A percentile compares a stretch with the other conserved stretches of the same genome.
Evolutionary conservation across 2,888 invertebrate genomes (phyloP).

Genomic region (Cheilosia pagana): DNA sequence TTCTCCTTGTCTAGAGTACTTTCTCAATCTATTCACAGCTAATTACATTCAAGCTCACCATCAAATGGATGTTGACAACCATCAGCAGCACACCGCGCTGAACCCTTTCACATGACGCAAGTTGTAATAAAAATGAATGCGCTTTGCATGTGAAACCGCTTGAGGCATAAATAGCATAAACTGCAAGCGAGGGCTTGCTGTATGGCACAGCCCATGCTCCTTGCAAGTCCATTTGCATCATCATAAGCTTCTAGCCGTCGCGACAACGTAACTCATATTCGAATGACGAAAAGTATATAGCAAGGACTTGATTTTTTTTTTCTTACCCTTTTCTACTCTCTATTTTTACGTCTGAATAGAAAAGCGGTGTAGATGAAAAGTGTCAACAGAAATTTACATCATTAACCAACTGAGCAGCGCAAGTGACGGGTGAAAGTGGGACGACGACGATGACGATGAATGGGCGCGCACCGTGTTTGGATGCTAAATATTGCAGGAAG

Average conservation of each 20-base stretch:
- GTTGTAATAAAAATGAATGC: constrained; percentile 52
- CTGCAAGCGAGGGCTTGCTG: constrained; percentile 10
- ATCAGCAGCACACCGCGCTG: constrained; percentile 3
- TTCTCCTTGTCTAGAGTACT: constrained; percentile 40
- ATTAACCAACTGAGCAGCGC: constrained; percentile 69
- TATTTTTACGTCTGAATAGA: constrained; percentile 47
- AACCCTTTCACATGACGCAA: constrained; percentile 47
- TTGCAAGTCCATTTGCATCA: constrained; percentile 59
- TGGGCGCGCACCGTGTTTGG: neutral
- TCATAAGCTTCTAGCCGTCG: constrained; percentile 29
- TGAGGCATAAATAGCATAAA: constrained; percentile 61
- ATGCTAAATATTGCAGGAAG: neutral
- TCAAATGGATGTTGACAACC: constrained; percentile 60
- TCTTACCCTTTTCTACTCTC: constrained; percentile 13
- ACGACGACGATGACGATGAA: constrained; percentile 6
- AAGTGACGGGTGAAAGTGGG: constrained; percentile 59
- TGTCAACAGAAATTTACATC: constrained; percentile 74
- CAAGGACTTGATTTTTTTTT: constrained; percentile 32
- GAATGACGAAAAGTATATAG: constrained; percentile 15
- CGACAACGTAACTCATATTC: constrained; percentile 40
- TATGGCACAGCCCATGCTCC: neutral
- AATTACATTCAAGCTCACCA: constrained; percentile 68
- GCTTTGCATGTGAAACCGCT: constrained; percentile 62
- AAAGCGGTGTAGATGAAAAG: constrained; percentile 63
- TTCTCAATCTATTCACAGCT: constrained; percentile 66